These are phyloP conservation scores for human DNA, from an alignment of 2,113 vertebrate genomes.

Conservation along the genomic window GRCh38 chr4:157653001-157653500, in stretches of 20 bases:
- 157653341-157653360: neutral
- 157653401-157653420: neutral
- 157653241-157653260: neutral
- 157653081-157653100: rapidly evolving
- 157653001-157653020: neutral
- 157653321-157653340: neutral
- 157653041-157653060: rapidly evolving
- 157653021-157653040: neutral
- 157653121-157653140: neutral
- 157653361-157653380: neutral
- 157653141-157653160: neutral
- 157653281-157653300: neutral
- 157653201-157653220: neutral
- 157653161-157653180: neutral
- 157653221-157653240: neutral
- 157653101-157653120: neutral
- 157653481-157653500: neutral
- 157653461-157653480: neutral
- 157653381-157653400: neutral
- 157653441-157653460: neutral
- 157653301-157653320: neutral
- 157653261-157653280: neutral
- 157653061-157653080: no score
- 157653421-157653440: neutral
- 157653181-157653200: neutral